A percentile compares a stretch with the other conserved stretches of the same genome.
Conservation (phyloP, 1,140 invertebrate genomes). For the Drosophila mojavensis region DNA sequence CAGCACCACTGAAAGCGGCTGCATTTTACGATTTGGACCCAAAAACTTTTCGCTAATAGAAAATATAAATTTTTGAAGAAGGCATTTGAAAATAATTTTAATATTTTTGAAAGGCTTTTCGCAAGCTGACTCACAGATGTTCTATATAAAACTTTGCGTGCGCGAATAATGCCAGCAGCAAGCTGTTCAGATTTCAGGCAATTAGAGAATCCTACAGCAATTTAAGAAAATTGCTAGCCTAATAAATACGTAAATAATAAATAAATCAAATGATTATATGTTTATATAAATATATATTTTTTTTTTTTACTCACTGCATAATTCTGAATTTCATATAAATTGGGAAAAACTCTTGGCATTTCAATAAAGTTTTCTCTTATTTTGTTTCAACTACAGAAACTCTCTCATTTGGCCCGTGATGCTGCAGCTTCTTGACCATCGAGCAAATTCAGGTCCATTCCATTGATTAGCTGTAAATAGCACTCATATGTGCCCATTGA, state of each 20-base stretch:
- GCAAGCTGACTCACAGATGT: neutral
- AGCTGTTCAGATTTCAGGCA: neutral
- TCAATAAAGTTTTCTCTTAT: neutral
- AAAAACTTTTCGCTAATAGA: constrained; percentile 63
- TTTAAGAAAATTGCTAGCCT: too few relatives aligned
- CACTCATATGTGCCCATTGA: neutral
- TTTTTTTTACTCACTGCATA: too few relatives aligned
- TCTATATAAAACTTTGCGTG: neutral
- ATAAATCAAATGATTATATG: too few relatives aligned
- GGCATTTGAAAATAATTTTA: neutral
- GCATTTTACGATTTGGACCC: constrained; percentile 57
- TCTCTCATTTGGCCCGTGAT: neutral
- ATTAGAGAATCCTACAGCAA: too few relatives aligned
- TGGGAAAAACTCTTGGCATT: neutral
- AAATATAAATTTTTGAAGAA: constrained; percentile 57
- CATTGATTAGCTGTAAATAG: constrained; percentile 1
- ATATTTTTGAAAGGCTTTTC: neutral
- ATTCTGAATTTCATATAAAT: too few relatives aligned
- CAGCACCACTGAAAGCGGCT: constrained; percentile 46
- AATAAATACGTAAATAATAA: too few relatives aligned
- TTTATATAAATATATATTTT: too few relatives aligned
- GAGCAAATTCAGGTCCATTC: neutral
- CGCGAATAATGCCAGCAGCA: neutral
- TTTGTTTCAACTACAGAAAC: neutral
- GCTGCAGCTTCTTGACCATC: neutral